Conservation (phyloP, 2,113 vertebrate genomes). For the Amazona vittata region DNA sequence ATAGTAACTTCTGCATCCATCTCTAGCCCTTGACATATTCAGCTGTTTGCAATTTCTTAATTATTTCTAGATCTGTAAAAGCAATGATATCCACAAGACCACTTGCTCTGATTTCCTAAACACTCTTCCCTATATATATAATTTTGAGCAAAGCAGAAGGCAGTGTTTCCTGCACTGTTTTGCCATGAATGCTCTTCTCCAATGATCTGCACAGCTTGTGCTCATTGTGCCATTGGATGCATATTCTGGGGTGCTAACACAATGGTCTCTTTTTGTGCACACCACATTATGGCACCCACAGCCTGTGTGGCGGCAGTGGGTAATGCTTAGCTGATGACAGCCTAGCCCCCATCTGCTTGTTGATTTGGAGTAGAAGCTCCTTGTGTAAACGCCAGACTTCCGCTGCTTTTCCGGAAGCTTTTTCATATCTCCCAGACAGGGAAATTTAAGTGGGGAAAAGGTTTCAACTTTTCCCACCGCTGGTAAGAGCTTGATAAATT, state of each 20-base stretch:
- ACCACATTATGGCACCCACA: rapidly evolving
- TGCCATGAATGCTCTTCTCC: background rate
- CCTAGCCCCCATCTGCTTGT: background rate
- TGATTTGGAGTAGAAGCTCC: background rate
- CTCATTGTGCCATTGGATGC: background rate
- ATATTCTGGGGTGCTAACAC: background rate
- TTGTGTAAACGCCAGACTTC: background rate
- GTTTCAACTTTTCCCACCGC: background rate
- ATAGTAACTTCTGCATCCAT: rapidly evolving
- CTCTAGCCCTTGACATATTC: background rate
- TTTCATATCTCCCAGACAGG: background rate
- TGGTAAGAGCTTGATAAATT: background rate
- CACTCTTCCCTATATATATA: background rate
- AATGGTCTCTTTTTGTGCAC: rapidly evolving
- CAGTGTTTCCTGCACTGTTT: background rate
- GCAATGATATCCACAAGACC: background rate
- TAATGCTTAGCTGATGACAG: background rate
- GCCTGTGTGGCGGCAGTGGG: background rate
- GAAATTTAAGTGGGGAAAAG: background rate
- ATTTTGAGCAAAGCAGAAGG: background rate
- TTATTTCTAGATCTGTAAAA: background rate
- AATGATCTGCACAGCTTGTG: background rate
- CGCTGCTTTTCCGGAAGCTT: background rate
- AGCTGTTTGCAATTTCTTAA: background rate
- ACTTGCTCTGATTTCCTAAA: background rate